These are phyloP conservation scores for Gryllus longicercus DNA, from an alignment of 2,888 invertebrate species.

Conservation along the genomic window DNA sequence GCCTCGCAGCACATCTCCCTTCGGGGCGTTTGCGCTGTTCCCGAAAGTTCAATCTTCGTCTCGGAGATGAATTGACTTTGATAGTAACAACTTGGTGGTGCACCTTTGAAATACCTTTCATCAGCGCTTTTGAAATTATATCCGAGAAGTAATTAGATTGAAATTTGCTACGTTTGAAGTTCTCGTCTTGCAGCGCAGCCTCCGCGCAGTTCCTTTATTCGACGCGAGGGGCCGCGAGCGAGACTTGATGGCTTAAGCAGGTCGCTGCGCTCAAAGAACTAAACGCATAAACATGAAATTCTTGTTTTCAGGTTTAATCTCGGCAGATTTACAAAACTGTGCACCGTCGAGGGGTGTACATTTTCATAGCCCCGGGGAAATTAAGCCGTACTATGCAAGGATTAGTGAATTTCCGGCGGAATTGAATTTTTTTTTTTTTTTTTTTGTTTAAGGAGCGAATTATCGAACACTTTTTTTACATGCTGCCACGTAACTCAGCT, in stretches of 20 bases:
- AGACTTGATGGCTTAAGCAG: not conserved
- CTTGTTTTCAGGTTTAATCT: constrained; percentile 10
- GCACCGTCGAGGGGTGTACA: constrained; percentile 1
- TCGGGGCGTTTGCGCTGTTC: not conserved
- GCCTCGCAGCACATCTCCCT: not conserved
- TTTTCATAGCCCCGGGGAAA: not conserved
- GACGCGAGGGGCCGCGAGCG: not conserved
- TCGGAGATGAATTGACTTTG: constrained; percentile 17
- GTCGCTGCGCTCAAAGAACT: not conserved
- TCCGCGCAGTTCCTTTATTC: not conserved
- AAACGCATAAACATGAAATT: constrained; percentile 17
- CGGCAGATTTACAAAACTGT: constrained; percentile 8
- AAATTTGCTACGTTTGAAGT: constrained; percentile 17
- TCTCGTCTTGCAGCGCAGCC: not conserved
- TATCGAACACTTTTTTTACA: too few relatives aligned
- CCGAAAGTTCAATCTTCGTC: constrained; percentile 17
- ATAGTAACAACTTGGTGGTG: constrained; percentile 17
- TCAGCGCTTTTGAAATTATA: constrained; percentile 17
- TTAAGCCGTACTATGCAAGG: too few relatives aligned
- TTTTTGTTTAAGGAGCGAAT: too few relatives aligned
- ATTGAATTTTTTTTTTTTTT: too few relatives aligned
- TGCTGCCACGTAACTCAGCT: too few relatives aligned
- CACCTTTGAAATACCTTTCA: constrained; percentile 17
- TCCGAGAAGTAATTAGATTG: constrained; percentile 17
- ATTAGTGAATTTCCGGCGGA: too few relatives aligned